A percentile compares a stretch with the other conserved stretches of the same genome.
phyloP scores from a whole-genome alignment of 2,113 vertebrate species.

The Pelodiscus sinensis region DNA sequence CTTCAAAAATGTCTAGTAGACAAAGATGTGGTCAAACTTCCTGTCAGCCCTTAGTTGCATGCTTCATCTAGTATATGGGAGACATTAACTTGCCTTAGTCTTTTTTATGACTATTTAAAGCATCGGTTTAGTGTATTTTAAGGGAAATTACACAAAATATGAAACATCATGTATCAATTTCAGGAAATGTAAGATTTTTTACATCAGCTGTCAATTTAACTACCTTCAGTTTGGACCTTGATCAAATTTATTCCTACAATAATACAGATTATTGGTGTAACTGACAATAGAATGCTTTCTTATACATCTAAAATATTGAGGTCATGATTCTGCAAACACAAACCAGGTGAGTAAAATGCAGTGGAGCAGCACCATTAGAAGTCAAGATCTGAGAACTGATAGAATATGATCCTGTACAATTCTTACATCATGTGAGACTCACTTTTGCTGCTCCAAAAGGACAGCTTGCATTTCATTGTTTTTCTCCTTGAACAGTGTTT shows the following conservation, averaged over 20 bases:
- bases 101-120: background rate
- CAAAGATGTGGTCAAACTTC: conserved; percentile 51
- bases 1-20: conserved; percentile 48
- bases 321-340: background rate
- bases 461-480: background rate
- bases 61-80: background rate
- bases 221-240: background rate
- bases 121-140: background rate
- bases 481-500: background rate
- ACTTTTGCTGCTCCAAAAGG: background rate
- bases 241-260: background rate
- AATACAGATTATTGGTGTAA: background rate
- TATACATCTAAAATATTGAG: background rate
- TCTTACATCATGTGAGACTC: too few relatives aligned
- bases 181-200: background rate
- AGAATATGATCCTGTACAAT: background rate
- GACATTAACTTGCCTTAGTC: background rate
- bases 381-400: background rate
- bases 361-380: background rate
- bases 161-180: background rate
- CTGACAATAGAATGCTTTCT: background rate
- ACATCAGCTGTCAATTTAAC: background rate
- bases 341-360: background rate
- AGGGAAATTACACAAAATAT: background rate
- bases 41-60: background rate